Base-by-base conservation (phyloP, 2,113 vertebrate genomes). In the Mionectes macconnelli region DNA sequence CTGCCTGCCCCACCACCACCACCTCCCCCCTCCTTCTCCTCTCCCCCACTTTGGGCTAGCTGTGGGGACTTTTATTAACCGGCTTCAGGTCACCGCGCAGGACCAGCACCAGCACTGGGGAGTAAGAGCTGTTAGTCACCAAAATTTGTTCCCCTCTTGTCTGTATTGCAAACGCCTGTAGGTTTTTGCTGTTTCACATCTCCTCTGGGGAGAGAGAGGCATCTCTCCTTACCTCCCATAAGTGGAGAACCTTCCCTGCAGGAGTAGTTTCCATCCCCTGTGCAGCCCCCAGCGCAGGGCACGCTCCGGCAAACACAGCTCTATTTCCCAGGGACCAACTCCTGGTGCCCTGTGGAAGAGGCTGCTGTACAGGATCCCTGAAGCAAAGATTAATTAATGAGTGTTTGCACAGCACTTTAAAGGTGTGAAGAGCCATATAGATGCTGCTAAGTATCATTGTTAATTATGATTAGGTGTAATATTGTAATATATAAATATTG, bases 381-480 rank as follows among this genome's bases (percentile, higher is more conserved):
- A 89, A 96, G 95, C 83, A 95, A 82, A 82, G 89, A 94, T 90
- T 96, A 96, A 96, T 97, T 97, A 96, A 80, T 78, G 88, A 94
- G 90, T 96, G 95, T 96, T 97, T 96, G 90, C 86, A 82, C 83
- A 91, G 86, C 89, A 94, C 96, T 97, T 96, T 90, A 93, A 92
- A 96, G 86, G 96, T 96, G 96, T 95, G 95, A 97, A 96, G 96
- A 96, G 96, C 92, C 86, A 69, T 90, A 95, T 97, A 96, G 94
- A 95, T 62, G 92, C 86, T 95, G 93, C 90, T 95, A 96, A 97
- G 96, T 96, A 94, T 96, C 92, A 94, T 96, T 94, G 80, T 89
- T 97, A 96, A 95, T 95, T 95, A 95, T 93, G 90, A 96, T 95
- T 95, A 96, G 89, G 95, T 94, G 96, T 75, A 97, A 96, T 96